Evolutionary conservation across 2,113 vertebrate genomes (phyloP).

Genomic region (Nyctibius bracteatus): DNA sequence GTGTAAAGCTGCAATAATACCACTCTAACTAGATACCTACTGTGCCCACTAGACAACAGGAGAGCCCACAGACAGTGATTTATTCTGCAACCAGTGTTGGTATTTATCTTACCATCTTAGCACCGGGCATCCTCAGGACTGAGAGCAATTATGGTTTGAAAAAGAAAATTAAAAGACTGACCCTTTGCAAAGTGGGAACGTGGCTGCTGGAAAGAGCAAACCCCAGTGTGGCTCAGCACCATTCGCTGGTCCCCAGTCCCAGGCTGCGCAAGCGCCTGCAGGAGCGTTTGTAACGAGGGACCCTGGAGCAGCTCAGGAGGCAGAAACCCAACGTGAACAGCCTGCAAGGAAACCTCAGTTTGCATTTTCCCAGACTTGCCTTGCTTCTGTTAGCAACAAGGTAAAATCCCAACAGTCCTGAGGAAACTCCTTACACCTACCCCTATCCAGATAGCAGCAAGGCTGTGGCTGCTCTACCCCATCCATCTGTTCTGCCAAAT

Average conservation of each 20-base stretch:
- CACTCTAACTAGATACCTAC: neutral
- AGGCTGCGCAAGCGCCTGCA: neutral
- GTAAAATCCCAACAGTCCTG: neutral
- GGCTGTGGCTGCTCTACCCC: neutral
- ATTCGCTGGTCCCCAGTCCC: fast-evolving
- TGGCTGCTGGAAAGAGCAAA: neutral
- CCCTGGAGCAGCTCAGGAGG: neutral
- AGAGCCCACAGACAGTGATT: neutral
- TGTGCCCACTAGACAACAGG: neutral
- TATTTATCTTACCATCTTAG: neutral
- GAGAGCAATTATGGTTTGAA: neutral
- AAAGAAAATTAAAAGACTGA: neutral
- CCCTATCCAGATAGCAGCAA: neutral
- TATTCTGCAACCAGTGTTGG: neutral
- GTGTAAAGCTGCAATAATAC: neutral
- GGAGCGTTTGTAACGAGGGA: fast-evolving
- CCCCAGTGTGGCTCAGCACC: neutral
- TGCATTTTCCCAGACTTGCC: neutral
- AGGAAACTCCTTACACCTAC: neutral
- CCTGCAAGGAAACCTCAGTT: neutral
- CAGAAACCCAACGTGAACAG: fast-evolving
- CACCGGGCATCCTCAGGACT: neutral
- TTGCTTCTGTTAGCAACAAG: neutral
- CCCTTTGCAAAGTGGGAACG: neutral
- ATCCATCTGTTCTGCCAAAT: neutral